Evolutionary conservation across 35 echinoderm and acorn worm species (phyloP), one percentile per base, ranked within the genome.

Genomic region (Hemicentrotus pulcherrimus): DNA sequence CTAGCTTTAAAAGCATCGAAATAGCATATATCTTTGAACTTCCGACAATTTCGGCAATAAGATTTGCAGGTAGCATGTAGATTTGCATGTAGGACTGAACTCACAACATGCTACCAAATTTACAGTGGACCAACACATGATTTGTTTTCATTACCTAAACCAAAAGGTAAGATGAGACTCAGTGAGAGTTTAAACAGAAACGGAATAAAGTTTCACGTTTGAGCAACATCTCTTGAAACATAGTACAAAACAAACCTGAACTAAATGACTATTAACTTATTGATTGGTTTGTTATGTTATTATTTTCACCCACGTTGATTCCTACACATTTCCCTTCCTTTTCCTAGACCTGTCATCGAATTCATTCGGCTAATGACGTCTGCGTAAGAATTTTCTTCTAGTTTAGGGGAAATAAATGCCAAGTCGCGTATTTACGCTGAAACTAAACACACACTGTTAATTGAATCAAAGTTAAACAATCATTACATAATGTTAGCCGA

Each of bases 361-460:
- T n/a, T 7, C 50, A 0, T 55, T 55, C 10, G 10, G 10, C 19
- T 4, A 78, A n/a, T 78, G 65, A 78, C 65, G 65, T 78, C 65
- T n/a, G 3, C 28, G 65, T 7, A 78, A 22, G 65, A 55, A 55
- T 55, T 10, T 11, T 55, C 10, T 55, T 55, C 50, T 55, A 10
- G 50, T 55, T 55, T 78, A 28, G n/a, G n/a, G 65, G 22, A 78
- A 78, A 78, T 78, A 22, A 78, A 78, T 78, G 18, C 65, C 4
- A 2, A 78, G 19, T 78, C 28, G 65, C 24, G 32, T 90, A 90
- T 90, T 90, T 90, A 90, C 88, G 31, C 88, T 45, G 88, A 47
- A 90, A 90, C 88, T 90, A 33, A 90, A 90, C 88, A 90, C 88
- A 90, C 88, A 90, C 88, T 90, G 88, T 47, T 90, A 90, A 90